Evolutionary conservation across 2,113 vertebrate species (phyloP).

Genomic region (Orycteropus afer): DNA sequence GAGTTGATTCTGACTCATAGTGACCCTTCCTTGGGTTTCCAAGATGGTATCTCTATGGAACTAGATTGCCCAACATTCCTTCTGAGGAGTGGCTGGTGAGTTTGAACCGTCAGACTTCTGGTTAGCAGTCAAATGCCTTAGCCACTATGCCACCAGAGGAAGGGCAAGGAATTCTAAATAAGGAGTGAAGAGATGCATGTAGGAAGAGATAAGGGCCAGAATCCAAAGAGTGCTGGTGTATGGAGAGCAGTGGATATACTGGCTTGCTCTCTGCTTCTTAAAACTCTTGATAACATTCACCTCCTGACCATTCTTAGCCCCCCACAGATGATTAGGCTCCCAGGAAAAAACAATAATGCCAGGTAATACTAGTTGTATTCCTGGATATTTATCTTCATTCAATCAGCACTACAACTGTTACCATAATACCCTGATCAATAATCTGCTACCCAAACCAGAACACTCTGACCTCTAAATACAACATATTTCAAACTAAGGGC

Average conservation of each 20-base stretch:
- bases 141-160: too few relatives aligned
- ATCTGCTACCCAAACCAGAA: constrained; percentile 63
- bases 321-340: not conserved
- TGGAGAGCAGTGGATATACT: not conserved
- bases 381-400: constrained; percentile 63
- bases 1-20: too few relatives aligned
- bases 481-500: constrained; percentile 62
- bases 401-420: constrained; percentile 62
- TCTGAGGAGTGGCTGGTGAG: too few relatives aligned
- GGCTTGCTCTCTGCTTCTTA: not conserved
- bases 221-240: not conserved
- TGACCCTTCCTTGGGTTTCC: too few relatives aligned
- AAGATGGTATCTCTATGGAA: too few relatives aligned
- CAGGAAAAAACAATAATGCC: not conserved
- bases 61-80: too few relatives aligned
- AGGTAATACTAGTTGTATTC: constrained; percentile 55
- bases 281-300: not conserved
- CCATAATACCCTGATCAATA: constrained; percentile 75
- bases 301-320: not conserved
- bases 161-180: not conserved
- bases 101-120: too few relatives aligned
- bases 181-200: not conserved
- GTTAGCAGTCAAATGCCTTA: too few relatives aligned
- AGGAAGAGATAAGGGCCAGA: not conserved
- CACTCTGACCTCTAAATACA: constrained; percentile 57